Percentiles rank a stretch among this genome's conserved stretches.
These are phyloP conservation scores for Micromussa lordhowensis DNA, from an alignment of 92 coral and sea anemone genomes.

Conservation along the genomic window DNA sequence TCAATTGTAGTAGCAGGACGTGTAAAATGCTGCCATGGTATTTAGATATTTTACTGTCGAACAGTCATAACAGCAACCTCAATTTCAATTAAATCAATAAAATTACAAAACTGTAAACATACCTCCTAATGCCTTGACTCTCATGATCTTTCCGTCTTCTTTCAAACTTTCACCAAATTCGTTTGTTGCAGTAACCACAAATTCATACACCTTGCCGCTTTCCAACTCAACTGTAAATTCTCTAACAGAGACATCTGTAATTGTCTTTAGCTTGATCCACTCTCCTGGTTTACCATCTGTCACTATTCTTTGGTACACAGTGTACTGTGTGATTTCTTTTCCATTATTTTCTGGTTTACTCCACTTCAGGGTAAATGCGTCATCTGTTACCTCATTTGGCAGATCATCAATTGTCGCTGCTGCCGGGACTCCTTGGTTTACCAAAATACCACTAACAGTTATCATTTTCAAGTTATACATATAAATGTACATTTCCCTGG, in stretches of 20 bases:
- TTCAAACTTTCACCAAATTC: constrained; percentile 5
- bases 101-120: no score
- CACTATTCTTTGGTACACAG: not conserved
- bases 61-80: not conserved
- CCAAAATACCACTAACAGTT: not conserved
- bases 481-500: no score
- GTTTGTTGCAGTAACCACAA: not conserved
- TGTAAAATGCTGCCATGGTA: no score
- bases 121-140: not conserved
- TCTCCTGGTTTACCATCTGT: not conserved
- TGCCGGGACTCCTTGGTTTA: not conserved
- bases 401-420: not conserved
- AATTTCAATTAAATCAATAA: no score
- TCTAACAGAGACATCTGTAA: not conserved
- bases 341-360: not conserved
- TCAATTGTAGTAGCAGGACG: not conserved
- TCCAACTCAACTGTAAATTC: not conserved
- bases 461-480: no score
- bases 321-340: not conserved
- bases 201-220: not conserved
- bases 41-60: not conserved
- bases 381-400: not conserved
- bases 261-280: not conserved
- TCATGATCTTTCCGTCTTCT: not conserved
- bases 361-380: not conserved